These are phyloP conservation scores for Smutsia gigantea DNA, from an alignment of 2,797 vertebrate genomes.

Conservation along the genomic window DNA sequence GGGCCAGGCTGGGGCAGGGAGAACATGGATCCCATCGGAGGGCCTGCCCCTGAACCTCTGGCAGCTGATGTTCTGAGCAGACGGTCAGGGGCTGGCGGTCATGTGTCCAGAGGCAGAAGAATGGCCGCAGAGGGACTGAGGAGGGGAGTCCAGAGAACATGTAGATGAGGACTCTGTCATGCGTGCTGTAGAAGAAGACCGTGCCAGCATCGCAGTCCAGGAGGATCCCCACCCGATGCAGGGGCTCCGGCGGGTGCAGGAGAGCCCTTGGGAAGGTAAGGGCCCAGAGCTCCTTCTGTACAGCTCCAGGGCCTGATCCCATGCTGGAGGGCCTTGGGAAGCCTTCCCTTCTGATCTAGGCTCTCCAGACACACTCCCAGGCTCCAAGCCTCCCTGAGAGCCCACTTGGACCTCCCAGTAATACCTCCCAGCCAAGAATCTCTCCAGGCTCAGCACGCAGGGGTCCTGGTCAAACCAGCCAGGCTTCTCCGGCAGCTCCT, in stretches of 20 bases:
- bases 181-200: constrained; percentile 65
- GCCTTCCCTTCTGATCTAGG: constrained; percentile 81
- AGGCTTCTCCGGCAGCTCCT: constrained; percentile 54
- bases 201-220: constrained; percentile 65
- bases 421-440: constrained; percentile 85
- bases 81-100: constrained; percentile 36
- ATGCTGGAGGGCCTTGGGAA: not conserved
- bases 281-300: constrained; percentile 66
- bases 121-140: constrained; percentile 63
- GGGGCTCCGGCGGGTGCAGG: not conserved
- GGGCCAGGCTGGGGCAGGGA: not conserved
- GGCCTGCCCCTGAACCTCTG: not conserved
- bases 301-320: constrained; percentile 73
- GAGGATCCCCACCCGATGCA: constrained; percentile 58
- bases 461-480: constrained; percentile 88
- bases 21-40: not conserved
- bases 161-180: constrained; percentile 60
- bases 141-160: constrained; percentile 59
- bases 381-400: constrained; percentile 89
- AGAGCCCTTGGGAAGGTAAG: constrained; percentile 45
- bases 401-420: constrained; percentile 91
- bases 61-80: not conserved
- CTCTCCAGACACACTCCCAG: constrained; percentile 89
- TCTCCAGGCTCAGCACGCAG: constrained; percentile 87
- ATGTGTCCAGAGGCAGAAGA: constrained; percentile 78